phyloP scores from a whole-genome alignment of 2,797 vertebrate genomes.

The Schizopygopsis malacanthus region DNA sequence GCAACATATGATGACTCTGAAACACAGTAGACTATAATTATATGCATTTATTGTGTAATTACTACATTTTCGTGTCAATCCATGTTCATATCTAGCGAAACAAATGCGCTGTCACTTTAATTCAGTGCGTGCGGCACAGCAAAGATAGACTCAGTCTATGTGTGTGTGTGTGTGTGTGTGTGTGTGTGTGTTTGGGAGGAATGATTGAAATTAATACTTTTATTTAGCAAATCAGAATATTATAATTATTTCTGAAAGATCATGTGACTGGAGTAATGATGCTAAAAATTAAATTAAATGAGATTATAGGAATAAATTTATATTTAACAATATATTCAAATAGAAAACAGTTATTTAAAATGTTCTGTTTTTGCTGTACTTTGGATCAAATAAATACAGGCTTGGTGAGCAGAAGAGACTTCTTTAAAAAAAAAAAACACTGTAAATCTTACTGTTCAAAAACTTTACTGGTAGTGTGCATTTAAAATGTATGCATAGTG shows the following conservation, averaged over 20 bases:
- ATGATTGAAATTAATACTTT: neutral
- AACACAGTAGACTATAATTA: no score
- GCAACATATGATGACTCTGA: no score
- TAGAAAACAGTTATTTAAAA: neutral
- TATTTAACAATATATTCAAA: neutral
- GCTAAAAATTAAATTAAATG: neutral
- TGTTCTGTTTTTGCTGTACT: neutral
- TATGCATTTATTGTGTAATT: no score
- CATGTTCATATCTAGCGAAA: no score
- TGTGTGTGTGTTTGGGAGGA: no score
- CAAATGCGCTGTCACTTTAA: no score
- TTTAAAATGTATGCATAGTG: conserved; percentile 12
- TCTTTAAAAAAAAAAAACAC: neutral
- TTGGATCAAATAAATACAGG: neutral
- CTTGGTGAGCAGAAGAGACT: neutral
- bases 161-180: no score
- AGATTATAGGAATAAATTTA: neutral
- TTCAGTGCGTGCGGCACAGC: no score
- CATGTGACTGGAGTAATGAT: neutral
- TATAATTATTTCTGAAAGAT: neutral
- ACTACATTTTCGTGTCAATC: no score
- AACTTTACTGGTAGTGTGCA: neutral
- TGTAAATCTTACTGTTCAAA: neutral
- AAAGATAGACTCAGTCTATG: no score
- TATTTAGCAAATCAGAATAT: neutral